These are phyloP conservation scores for Drosophila ananassae DNA, from an alignment of 1,140 invertebrate genomes.

Conservation along the genomic window DNA sequence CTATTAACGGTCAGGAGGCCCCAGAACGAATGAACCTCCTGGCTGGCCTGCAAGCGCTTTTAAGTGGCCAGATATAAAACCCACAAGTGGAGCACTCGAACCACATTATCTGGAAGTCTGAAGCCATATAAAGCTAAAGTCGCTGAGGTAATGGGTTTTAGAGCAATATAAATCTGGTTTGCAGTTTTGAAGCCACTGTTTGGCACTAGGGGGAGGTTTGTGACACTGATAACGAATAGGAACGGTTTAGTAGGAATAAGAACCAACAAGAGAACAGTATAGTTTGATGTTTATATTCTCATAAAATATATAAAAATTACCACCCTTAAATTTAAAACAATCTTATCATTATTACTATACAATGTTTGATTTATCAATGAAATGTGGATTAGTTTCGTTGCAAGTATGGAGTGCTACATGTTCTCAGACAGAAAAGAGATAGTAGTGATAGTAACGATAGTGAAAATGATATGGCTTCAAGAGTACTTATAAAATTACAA, in stretches of 20 bases:
- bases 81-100: conserved; percentile 34
- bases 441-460: too few relatives aligned
- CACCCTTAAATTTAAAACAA: too few relatives aligned
- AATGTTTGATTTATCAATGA: too few relatives aligned
- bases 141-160: conserved; percentile 6
- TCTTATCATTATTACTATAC: too few relatives aligned
- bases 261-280: background rate
- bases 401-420: too few relatives aligned
- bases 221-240: background rate
- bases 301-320: too few relatives aligned
- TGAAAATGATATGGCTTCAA: too few relatives aligned
- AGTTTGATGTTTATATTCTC: too few relatives aligned
- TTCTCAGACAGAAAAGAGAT: too few relatives aligned
- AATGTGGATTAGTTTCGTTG: too few relatives aligned
- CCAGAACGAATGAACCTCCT: conserved; percentile 6
- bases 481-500: background rate
- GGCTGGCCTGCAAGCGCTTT: background rate
- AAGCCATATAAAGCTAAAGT: conserved; percentile 32
- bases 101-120: conserved; percentile 20
- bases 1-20: conserved; percentile 7
- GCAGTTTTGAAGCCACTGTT: background rate
- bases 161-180: background rate
- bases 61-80: conserved; percentile 1
- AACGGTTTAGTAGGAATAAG: background rate
- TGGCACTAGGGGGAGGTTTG: background rate